phyloP scores from a whole-genome alignment of 2,113 vertebrate species.

The Campylomormyrus tamandua region DNA sequence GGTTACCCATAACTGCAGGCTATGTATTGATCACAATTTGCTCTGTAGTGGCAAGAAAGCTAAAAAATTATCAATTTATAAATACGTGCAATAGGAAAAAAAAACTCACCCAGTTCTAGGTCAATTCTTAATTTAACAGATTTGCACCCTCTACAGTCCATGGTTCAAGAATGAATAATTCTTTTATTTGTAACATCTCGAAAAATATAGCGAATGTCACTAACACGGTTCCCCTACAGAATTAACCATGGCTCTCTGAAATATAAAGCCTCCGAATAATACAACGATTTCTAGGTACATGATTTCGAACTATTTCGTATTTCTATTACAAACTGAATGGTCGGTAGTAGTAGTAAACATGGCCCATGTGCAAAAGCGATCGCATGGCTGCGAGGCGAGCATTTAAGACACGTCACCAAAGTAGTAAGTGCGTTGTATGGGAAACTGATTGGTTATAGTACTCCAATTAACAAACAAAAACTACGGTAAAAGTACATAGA shows the following conservation, averaged over 20 bases:
- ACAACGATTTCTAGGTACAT: background rate
- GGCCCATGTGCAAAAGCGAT: background rate
- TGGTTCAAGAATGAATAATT: background rate
- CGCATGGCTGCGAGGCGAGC: background rate
- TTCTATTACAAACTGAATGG: background rate
- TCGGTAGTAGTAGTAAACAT: background rate
- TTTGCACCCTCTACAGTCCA: background rate
- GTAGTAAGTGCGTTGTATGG: background rate
- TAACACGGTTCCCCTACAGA: background rate
- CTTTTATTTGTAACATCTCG: background rate
- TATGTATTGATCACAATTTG: background rate
- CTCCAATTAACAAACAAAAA: background rate
- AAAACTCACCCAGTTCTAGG: background rate
- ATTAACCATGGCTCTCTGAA: background rate
- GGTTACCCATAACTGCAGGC: background rate
- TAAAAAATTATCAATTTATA: background rate
- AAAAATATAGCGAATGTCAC: background rate
- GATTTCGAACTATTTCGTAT: background rate
- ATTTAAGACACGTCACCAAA: slow-evolving; percentile 33
- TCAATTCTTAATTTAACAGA: background rate
- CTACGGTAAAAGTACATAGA: background rate
- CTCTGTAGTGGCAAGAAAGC: background rate
- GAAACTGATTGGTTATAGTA: background rate
- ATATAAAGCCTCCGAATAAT: background rate
- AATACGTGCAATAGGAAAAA: background rate